Evolutionary conservation across 2,888 invertebrate genomes (phyloP).

Genomic region (Eupeodes luniger): DNA sequence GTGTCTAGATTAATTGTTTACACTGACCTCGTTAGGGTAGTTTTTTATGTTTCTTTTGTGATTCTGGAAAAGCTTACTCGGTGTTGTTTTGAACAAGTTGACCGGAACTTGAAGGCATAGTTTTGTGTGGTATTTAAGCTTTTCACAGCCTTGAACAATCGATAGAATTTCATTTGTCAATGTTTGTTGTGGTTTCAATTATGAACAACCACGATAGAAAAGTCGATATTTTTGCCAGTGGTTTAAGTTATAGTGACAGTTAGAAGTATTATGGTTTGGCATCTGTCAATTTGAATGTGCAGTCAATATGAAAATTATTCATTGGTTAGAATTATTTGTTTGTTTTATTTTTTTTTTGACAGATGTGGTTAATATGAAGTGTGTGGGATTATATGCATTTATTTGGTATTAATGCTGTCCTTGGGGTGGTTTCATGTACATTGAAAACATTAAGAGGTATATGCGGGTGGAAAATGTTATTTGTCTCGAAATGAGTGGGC

Average conservation of each 20-base stretch:
- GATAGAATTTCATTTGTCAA: conserved; percentile 29
- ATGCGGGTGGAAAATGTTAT: conserved; percentile 28
- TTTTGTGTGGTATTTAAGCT: background rate
- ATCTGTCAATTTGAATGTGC: conserved; percentile 23
- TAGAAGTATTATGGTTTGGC: background rate
- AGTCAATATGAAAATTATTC: conserved; percentile 27
- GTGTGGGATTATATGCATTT: conserved; percentile 40
- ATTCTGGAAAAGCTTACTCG: background rate
- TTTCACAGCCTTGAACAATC: conserved; percentile 11
- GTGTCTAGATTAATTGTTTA: conserved; percentile 58
- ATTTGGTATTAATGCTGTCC: conserved; percentile 41
- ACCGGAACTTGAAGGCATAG: conserved; percentile 21
- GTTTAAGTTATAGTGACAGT: background rate
- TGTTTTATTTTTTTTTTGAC: conserved; percentile 22
- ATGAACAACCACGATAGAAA: background rate
- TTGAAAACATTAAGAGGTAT: background rate
- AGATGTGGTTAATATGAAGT: background rate
- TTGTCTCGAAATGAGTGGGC: background rate
- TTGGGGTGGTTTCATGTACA: conserved; percentile 2
- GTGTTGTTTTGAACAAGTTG: background rate
- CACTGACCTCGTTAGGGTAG: conserved; percentile 55
- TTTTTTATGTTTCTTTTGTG: background rate
- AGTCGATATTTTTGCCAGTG: conserved; percentile 13
- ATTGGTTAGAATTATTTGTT: conserved; percentile 8
- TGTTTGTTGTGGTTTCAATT: conserved; percentile 21